Evolutionary conservation across 2,888 invertebrate species (phyloP).

Genomic region (Chrysina gloriosa): DNA sequence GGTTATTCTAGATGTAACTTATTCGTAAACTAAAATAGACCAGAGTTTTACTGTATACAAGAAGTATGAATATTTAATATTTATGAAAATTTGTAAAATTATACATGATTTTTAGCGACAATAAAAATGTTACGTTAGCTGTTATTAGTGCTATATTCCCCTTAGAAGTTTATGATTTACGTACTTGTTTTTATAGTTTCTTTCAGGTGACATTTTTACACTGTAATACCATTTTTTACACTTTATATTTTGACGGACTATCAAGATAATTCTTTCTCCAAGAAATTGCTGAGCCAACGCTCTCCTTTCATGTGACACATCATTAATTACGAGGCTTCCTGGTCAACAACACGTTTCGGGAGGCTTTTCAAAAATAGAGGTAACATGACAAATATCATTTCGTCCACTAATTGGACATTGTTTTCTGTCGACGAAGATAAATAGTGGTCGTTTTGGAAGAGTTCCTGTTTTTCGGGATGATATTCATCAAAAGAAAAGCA

Average conservation of each 20-base stretch:
- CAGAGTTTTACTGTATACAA: slow-evolving; percentile 12
- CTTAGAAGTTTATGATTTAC: not conserved
- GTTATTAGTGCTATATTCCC: not conserved
- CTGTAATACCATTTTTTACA: not conserved
- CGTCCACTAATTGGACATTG: slow-evolving; percentile 27
- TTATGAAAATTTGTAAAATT: slow-evolving; percentile 33
- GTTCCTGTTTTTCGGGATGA: not conserved
- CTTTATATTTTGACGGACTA: not conserved
- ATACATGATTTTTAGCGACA: slow-evolving; percentile 36
- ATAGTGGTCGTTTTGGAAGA: not conserved
- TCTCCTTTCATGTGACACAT: slow-evolving; percentile 25
- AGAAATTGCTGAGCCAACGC: slow-evolving; percentile 1
- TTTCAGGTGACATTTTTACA: too few relatives aligned
- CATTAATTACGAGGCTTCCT: slow-evolving; percentile 6
- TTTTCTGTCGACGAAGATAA: slow-evolving; percentile 11
- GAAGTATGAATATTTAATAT: slow-evolving; percentile 16
- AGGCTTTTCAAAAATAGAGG: slow-evolving; percentile 3
- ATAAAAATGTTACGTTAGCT: slow-evolving; percentile 33
- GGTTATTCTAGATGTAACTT: slow-evolving; percentile 5
- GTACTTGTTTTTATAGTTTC: too few relatives aligned
- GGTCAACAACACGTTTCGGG: not conserved
- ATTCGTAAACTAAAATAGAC: slow-evolving; percentile 16
- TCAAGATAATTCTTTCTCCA: not conserved
- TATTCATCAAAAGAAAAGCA: slow-evolving; percentile 3
- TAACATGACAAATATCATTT: slow-evolving; percentile 7